Evolutionary conservation across 2,888 invertebrate genomes (phyloP).

Genomic region (Noctua comes): DNA sequence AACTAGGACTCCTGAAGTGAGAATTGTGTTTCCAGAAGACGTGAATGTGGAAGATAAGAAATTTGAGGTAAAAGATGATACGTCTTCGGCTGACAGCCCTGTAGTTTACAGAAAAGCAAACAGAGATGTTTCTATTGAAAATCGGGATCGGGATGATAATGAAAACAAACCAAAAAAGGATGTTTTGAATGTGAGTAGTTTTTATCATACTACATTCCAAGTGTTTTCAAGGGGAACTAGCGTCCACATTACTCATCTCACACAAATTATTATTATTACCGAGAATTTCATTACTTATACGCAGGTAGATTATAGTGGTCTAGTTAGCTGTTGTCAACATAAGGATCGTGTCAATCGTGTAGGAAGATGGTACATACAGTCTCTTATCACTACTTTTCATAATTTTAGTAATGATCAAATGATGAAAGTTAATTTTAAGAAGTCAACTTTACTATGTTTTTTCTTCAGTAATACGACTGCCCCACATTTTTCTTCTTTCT

Average conservation of each 20-base stretch:
- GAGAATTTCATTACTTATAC: neutral
- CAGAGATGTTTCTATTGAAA: conserved; percentile 92
- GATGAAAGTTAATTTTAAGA: neutral
- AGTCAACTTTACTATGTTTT: neutral
- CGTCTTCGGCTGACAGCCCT: conserved; percentile 66
- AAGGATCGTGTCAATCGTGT: neutral
- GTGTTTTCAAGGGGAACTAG: neutral
- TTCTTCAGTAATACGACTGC: neutral
- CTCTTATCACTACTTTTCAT: neutral
- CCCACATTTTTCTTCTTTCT: neutral
- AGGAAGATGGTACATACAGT: neutral
- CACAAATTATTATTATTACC: neutral
- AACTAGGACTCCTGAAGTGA: conserved; percentile 82
- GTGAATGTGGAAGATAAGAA: conserved; percentile 49
- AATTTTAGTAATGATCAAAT: neutral
- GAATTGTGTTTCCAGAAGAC: conserved; percentile 74
- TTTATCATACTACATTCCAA: too few relatives aligned
- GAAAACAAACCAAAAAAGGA: conserved; percentile 71
- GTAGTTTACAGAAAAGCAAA: conserved; percentile 80
- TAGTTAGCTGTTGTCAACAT: neutral
- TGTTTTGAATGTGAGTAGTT: conserved; percentile 68
- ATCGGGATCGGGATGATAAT: conserved; percentile 88
- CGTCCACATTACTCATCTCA: neutral
- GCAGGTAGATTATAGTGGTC: neutral
- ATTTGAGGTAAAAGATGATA: conserved; percentile 38